Evolutionary conservation across 2,888 invertebrate genomes (phyloP), one percentile per base, ranked within the genome.

Genomic region (Calameuta pallipes): DNA sequence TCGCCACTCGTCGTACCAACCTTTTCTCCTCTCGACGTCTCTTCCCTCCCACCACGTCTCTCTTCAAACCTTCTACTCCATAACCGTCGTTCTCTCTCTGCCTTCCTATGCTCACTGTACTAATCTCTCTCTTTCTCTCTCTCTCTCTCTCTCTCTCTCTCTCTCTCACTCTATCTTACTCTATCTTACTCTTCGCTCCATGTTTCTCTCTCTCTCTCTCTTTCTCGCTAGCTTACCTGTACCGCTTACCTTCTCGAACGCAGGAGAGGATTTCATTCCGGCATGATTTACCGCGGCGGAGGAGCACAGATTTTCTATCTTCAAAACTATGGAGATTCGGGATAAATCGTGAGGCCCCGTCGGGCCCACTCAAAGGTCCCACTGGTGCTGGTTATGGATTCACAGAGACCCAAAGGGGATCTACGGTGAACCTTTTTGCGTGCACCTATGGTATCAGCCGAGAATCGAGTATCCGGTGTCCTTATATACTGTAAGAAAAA

Each of bases 91-190:
- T 82, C 79, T 80, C 79, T 77, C 79, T 73, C 79, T 81, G 36
- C 74, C 76, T 70, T 69, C 79, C 78, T 77, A 68, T 80, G 69
- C 80, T 77, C 79, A 79, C 80, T 79, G 78, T 80, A 78, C 75
- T 79, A 77, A 77, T 79, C 77, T 80, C 79, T 80, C 78, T 78
- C 82, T 81, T 78, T 75, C 79, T 68, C 74, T 75, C 79, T 81
- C 80, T 81, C 75, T 70, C 13, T 13, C 13, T 37, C 37, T 13
- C 37, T 13, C 36, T 12, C 36, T 68, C 41, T 31, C 75, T 78
- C 34, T 0, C 35, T 11, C 35, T 1, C 35, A 11, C 35, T n/a
- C n/a, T n/a, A n/a, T n/a, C n/a, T n/a, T n/a, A 36, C 36, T 12
- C 11, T 36, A 36, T 36, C 76, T 79, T 74, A 78, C 75, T 74